Conservation (phyloP, 2,888 invertebrate genomes). For the Allacma fusca region DNA sequence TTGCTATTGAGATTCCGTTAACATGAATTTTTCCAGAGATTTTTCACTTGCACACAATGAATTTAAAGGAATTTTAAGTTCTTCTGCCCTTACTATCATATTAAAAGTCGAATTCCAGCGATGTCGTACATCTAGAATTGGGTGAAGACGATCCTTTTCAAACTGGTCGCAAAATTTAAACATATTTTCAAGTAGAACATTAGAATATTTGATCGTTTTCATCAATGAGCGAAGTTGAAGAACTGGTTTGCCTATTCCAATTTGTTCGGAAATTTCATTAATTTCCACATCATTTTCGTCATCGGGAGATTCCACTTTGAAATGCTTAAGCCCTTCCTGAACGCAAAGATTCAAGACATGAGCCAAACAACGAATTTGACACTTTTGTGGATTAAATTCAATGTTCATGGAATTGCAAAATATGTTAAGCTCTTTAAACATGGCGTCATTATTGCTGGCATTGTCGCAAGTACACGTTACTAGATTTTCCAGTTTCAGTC, state of each 20-base stretch:
- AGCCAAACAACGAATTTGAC: background rate
- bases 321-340: background rate
- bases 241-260: background rate
- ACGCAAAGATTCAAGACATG: conserved; percentile 25
- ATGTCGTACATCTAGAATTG: background rate
- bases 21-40: background rate
- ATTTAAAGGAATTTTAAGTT: background rate
- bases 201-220: background rate
- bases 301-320: background rate
- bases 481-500: background rate
- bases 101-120: conserved; percentile 20
- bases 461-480: conserved; percentile 4
- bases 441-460: background rate
- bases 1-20: background rate
- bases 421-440: background rate
- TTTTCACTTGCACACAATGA: too few relatives aligned
- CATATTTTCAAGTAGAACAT: background rate
- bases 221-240: background rate
- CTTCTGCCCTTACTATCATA: conserved; percentile 17
- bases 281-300: background rate
- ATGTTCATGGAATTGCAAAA: background rate
- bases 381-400: background rate
- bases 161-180: background rate
- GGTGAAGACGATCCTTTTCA: background rate
- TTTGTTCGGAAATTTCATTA: background rate